Evolutionary conservation across 2,797 vertebrate species (phyloP), one percentile per base, ranked within the genome.

Genomic region (Lagodon rhomboides): DNA sequence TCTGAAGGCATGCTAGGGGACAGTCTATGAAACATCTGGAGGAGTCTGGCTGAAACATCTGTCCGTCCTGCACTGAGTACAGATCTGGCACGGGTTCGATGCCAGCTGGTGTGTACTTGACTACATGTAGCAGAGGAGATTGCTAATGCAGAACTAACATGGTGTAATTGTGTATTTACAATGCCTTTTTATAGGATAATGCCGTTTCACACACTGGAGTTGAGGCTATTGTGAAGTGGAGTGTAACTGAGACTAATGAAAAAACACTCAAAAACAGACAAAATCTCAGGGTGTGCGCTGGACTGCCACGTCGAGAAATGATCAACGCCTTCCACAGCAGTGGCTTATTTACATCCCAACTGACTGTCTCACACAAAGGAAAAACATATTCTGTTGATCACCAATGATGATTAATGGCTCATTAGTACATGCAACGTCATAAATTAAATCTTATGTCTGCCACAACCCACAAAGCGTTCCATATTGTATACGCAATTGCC

Each of bases 1-100:
- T 85, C 77, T 49, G n/a, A 49, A 41, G 43, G 22, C 73, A 44
- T 34, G 58, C 89, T 71, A 27, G 27, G 30, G 69, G 75, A 84
- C 66, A 77, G 44, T 46, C 70, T 75, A 43, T 9, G 3, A 71
- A 85, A 83, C 81, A 90, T 89, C 86, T 91, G 86, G 76, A 75
- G 18, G 59, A 75, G 46, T 72, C 74, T 78, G 76, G 38, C 70
- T 25, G 15, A 71, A 75, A 65, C 84, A 90, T 88, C 87, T 91
- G 90, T 68, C 81, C 64, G 22, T 65, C 51, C 67, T 65, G 64
- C 54, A 41, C 70, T 11, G 12, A 75, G 77, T 72, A 61, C 59
- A 67, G 43, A 77, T 58, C 59, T 80, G 74, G 62, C 73, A 67
- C 10, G 16, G 46, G n/a, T 63, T 25, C 11, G 59, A 79, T 65